Percentiles rank a stretch among this genome's conserved stretches.
Evolutionary conservation across 2,113 vertebrate genomes (phyloP).

Genomic region (Gallinago jamesoni): DNA sequence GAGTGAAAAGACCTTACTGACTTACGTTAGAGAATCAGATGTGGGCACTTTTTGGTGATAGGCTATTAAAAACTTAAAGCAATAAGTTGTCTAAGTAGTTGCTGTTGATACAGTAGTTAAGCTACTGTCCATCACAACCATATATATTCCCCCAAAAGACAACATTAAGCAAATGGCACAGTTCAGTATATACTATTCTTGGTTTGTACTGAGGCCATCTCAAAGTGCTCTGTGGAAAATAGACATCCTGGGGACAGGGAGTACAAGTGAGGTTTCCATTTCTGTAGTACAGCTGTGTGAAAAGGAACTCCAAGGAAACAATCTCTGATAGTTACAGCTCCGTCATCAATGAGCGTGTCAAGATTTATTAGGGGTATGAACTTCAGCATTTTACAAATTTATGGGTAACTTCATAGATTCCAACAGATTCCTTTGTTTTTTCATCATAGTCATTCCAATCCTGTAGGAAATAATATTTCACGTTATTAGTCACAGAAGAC

Average conservation of each 20-base stretch:
- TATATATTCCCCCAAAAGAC: background rate
- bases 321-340: background rate
- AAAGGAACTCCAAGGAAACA: background rate
- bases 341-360: background rate
- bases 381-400: conserved; percentile 91
- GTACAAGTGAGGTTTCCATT: background rate
- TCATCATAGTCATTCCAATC: conserved; percentile 99
- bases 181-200: background rate
- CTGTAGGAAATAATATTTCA: conserved; percentile 70
- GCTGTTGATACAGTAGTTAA: background rate
- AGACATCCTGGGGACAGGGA: background rate
- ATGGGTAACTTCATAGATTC: conserved; percentile 95
- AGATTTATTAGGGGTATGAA: background rate
- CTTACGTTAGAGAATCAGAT: background rate
- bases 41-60: background rate
- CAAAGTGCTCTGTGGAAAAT: background rate
- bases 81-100: background rate
- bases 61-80: background rate
- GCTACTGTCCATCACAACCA: background rate
- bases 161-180: background rate
- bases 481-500: conserved; percentile 4
- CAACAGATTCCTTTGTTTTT: conserved; percentile 89
- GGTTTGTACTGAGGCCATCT: background rate
- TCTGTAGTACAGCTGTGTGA: background rate
- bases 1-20: background rate